A percentile compares a stretch with the other conserved stretches of the same genome.
These are phyloP conservation scores for Diplodus sargus DNA, from an alignment of 2,797 vertebrate genomes.

Conservation along the genomic window DNA sequence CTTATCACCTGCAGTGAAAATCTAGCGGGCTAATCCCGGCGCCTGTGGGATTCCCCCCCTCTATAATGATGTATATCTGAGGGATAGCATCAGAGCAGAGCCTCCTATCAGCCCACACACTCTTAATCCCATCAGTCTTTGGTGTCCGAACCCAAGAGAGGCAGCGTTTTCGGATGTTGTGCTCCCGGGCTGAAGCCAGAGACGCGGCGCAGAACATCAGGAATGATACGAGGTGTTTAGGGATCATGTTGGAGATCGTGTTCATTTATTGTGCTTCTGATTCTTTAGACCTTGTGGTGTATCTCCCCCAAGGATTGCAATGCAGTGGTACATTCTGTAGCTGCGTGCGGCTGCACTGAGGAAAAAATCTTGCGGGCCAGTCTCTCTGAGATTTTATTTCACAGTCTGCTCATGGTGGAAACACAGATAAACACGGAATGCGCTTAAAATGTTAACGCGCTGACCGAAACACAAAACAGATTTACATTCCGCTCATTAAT, in stretches of 20 bases:
- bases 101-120: constrained; percentile 78
- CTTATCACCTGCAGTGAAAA: constrained; percentile 83
- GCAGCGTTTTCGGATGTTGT: constrained; percentile 60
- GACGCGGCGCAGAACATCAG: constrained; percentile 58
- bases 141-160: constrained; percentile 72
- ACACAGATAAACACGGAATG: constrained; percentile 50
- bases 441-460: constrained; percentile 60
- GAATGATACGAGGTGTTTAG: constrained; percentile 59
- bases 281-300: constrained; percentile 45
- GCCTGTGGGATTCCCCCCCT: constrained; percentile 77
- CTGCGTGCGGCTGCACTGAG: constrained; percentile 39
- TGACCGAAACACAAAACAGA: constrained; percentile 50
- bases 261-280: constrained; percentile 69
- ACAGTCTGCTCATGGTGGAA: constrained; percentile 39
- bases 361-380: constrained; percentile 43
- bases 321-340: constrained; percentile 50
- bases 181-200: constrained; percentile 55
- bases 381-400: constrained; percentile 40
- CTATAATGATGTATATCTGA: constrained; percentile 82
- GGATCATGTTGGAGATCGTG: constrained; percentile 69
- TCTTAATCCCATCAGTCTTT: constrained; percentile 82
- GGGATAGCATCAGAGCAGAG: constrained; percentile 79
- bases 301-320: constrained; percentile 47
- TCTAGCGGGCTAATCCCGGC: constrained; percentile 78
- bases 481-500: constrained; percentile 55